These are phyloP conservation scores for Gymnothorax reevesii DNA, from an alignment of 2,797 vertebrate species.

Conservation along the genomic window DNA sequence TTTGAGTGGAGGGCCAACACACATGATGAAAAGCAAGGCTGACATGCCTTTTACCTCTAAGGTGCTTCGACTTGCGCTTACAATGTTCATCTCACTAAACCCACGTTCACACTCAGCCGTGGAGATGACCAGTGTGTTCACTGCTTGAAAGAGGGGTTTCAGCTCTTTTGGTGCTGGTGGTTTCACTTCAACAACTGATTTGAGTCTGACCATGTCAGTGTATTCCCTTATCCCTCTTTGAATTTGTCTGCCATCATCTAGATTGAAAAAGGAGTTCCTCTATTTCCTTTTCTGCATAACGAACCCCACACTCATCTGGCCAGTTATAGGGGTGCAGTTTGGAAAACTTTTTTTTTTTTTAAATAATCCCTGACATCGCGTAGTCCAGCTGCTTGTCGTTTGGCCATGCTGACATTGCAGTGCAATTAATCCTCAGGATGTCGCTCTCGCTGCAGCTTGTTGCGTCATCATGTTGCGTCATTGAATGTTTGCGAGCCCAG, in stretches of 20 bases:
- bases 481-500: too few relatives aligned
- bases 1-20: too few relatives aligned
- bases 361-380: too few relatives aligned
- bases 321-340: constrained; percentile 20
- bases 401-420: too few relatives aligned
- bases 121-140: too few relatives aligned
- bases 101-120: constrained; percentile 25
- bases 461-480: too few relatives aligned
- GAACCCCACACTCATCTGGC: constrained; percentile 21
- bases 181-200: neutral
- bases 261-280: constrained; percentile 21
- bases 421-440: too few relatives aligned
- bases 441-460: too few relatives aligned
- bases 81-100: constrained; percentile 29
- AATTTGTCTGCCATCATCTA: neutral
- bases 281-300: constrained; percentile 27
- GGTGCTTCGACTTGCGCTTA: neutral
- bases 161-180: constrained; percentile 9
- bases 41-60: neutral
- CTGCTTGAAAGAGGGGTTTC: too few relatives aligned
- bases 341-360: too few relatives aligned
- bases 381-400: too few relatives aligned
- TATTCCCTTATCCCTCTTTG: constrained; percentile 29
- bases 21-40: neutral
- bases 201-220: constrained; percentile 5